These are phyloP conservation scores for Dasypolia templi DNA, from an alignment of 2,888 invertebrate genomes.

Conservation along the genomic window DNA sequence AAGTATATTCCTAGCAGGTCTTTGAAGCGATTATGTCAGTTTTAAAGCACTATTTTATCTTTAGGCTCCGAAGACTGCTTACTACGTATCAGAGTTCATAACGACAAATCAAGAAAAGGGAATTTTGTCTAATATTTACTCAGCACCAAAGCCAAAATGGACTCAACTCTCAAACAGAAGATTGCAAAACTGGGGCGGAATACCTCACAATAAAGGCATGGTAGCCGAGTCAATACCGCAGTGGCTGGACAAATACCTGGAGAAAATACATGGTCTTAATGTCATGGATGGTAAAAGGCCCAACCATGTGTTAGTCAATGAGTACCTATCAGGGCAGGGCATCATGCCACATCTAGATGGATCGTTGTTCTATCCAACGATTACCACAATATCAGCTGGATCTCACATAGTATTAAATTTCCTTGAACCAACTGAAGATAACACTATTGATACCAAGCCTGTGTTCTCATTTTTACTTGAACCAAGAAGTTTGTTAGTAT, in stretches of 20 bases:
- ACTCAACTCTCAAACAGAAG: conserved; percentile 97
- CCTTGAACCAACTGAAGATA: conserved; percentile 88
- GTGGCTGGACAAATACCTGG: conserved; percentile 94
- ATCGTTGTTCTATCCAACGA: conserved; percentile 97
- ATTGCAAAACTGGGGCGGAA: conserved; percentile 99
- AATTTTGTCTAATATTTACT: conserved; percentile 93
- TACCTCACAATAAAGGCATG: conserved; percentile 98
- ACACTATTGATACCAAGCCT: conserved; percentile 76
- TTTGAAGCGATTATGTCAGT: conserved; percentile 19
- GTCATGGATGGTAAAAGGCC: conserved; percentile 94
- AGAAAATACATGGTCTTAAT: conserved; percentile 92
- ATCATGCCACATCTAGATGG: conserved; percentile 99
- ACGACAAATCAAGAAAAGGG: conserved; percentile 92
- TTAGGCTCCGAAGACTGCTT: conserved; percentile 91
- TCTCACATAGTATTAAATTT: conserved; percentile 98
- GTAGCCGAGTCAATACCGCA: conserved; percentile 96
- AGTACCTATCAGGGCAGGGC: conserved; percentile 97
- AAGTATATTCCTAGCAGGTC: conserved; percentile 51
- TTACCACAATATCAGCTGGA: conserved; percentile 97
- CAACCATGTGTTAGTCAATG: conserved; percentile 98
- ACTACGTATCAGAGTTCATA: conserved; percentile 97
- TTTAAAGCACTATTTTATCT: conserved; percentile 29
- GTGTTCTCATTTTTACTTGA: conserved; percentile 95
- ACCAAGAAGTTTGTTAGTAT: conserved; percentile 96
- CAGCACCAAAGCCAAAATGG: conserved; percentile 98